A percentile compares a stretch with the other conserved stretches of the same genome.
These are phyloP conservation scores for Agrotis exclamationis DNA, from an alignment of 2,888 invertebrate genomes.

Conservation along the genomic window DNA sequence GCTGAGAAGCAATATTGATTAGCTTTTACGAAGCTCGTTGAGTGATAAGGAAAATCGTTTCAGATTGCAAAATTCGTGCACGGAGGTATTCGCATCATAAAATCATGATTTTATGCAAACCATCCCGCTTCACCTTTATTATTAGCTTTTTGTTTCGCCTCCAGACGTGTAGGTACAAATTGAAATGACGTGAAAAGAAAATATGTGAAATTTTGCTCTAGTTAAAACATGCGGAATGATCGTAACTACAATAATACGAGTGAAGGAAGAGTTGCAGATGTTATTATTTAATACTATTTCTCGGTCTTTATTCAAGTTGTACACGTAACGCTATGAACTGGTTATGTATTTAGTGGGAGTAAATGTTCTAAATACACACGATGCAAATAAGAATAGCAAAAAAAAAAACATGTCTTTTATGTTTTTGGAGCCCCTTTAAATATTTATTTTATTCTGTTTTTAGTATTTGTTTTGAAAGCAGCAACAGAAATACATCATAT, in stretches of 20 bases:
- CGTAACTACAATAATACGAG: slow-evolving; percentile 57
- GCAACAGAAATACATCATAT: too few relatives aligned
- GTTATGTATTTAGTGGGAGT: slow-evolving; percentile 9
- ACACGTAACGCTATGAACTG: slow-evolving; percentile 29
- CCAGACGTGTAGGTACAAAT: slow-evolving; percentile 34
- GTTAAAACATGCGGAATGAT: slow-evolving; percentile 33
- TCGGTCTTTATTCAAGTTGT: slow-evolving; percentile 8
- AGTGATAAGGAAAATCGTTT: slow-evolving; percentile 14
- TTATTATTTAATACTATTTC: slow-evolving; percentile 44
- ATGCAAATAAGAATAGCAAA: too few relatives aligned
- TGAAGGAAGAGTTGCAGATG: slow-evolving; percentile 58
- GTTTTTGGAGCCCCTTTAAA: too few relatives aligned
- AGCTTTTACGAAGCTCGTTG: slow-evolving; percentile 42
- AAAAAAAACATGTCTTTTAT: too few relatives aligned
- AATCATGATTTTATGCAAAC: slow-evolving; percentile 5
- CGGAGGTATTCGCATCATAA: slow-evolving; percentile 14
- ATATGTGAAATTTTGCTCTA: slow-evolving; percentile 44
- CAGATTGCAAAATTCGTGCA: slow-evolving; percentile 18
- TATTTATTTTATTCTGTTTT: too few relatives aligned
- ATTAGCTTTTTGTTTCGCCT: slow-evolving; percentile 33
- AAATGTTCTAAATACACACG: background rate
- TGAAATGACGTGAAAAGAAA: slow-evolving; percentile 47
- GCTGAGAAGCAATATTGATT: slow-evolving; percentile 26
- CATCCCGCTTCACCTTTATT: slow-evolving; percentile 21
- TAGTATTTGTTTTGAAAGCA: too few relatives aligned